These are phyloP conservation scores for Leptocoma aspasia DNA, from an alignment of 2,113 vertebrate species.

Conservation along the genomic window DNA sequence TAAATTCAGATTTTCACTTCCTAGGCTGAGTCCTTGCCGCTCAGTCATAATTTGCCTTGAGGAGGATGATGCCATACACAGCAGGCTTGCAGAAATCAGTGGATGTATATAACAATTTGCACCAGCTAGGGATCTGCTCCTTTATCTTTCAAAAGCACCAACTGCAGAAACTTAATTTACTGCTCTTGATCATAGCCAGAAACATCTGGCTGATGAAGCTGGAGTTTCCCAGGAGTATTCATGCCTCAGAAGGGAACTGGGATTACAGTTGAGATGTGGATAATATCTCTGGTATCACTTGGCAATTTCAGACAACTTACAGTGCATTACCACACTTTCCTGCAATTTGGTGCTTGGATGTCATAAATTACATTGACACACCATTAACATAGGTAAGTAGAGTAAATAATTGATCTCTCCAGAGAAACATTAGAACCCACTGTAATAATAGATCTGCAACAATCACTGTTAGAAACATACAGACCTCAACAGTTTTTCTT, in stretches of 20 bases:
- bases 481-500: background rate
- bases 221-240: background rate
- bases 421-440: constrained; percentile 37
- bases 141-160: background rate
- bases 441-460: background rate
- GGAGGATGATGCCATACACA: background rate
- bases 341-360: constrained; percentile 46
- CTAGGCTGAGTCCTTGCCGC: background rate
- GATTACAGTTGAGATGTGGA: background rate
- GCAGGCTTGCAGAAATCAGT: background rate
- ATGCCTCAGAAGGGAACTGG: background rate
- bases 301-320: constrained; percentile 33
- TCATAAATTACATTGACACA: constrained; percentile 44
- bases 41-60: background rate
- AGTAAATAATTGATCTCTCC: constrained; percentile 56
- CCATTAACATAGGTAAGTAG: constrained; percentile 59
- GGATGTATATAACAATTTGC: background rate
- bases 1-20: background rate
- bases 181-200: background rate
- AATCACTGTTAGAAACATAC: background rate
- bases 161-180: background rate
- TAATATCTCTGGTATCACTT: background rate
- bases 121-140: background rate
- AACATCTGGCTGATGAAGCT: background rate
- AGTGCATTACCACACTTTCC: constrained; percentile 38